Evolutionary conservation across 1,140 invertebrate species (phyloP), one percentile per base, ranked within the genome.

Genomic region (Meloidogyne chitwoodi): DNA sequence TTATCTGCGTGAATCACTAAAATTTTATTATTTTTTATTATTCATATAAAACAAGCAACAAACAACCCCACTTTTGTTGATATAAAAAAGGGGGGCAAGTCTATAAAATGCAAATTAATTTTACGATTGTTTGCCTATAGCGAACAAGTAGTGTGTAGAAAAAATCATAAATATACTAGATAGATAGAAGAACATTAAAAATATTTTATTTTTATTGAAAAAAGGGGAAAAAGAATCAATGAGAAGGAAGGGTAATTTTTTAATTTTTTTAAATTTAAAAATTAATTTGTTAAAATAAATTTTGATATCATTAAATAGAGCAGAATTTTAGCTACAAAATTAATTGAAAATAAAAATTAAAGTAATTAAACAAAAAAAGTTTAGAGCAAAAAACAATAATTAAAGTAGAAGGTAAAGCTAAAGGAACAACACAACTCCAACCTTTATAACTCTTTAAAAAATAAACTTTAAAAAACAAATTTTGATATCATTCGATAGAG

Each of bases 51-150:
- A 56, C 48, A 56, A 56, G 19, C 6, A 56, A 56, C 44, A 44
- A 48, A 66, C 27, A 38, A 66, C 12, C 4, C 19, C 65, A 38
- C 34, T 38, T 3, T 31, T 38, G 34, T 31, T 41, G 38, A 41
- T 34, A 67, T 22, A 41, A 41, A 44, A 22, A 61, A 48, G 29
- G 67, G 67, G 26, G 44, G 56, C 41, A 73, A 73, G 71, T 73
- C 34, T 56, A 73, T 73, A 73, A 73, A 73, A 73, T 73, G 71
- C n/a, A 73, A 73, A 73, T 73, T 73, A 73, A 73, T 38, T 73
- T 73, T 73, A 73, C 71, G 71, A 73, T 64, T 73, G 71, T 73
- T 73, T 73, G 71, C 71, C 71, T 24, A 64, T n/a, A 31, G 69
- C 41, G 29, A 11, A 11, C 16, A 27, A 56, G 19, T 19, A 29